A percentile compares a stretch with the other conserved stretches of the same genome.
These are phyloP conservation scores for Gavia stellata DNA, from an alignment of 2,113 vertebrate genomes.

Conservation along the genomic window DNA sequence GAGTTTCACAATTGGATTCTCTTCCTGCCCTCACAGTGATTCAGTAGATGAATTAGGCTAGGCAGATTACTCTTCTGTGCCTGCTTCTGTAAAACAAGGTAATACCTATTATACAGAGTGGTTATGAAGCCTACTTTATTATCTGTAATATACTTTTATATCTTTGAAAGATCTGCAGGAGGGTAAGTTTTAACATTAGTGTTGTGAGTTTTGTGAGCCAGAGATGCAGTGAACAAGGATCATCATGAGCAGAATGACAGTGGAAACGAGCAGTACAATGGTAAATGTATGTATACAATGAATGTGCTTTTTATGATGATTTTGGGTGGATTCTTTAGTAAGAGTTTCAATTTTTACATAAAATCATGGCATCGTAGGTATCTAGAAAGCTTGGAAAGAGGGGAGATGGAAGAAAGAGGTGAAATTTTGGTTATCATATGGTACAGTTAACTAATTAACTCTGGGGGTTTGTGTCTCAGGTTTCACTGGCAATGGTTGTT, in stretches of 20 bases:
- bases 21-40: background rate
- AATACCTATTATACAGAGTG: background rate
- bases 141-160: background rate
- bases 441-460: background rate
- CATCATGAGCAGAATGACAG: background rate
- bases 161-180: background rate
- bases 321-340: background rate
- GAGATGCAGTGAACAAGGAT: background rate
- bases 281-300: background rate
- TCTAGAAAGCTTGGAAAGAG: background rate
- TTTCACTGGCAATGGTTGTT: background rate
- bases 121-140: background rate
- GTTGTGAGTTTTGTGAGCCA: background rate
- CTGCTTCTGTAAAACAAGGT: background rate
- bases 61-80: background rate
- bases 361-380: background rate
- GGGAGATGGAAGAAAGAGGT: background rate
- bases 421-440: background rate
- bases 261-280: background rate
- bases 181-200: background rate
- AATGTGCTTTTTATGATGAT: background rate
- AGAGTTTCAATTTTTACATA: background rate
- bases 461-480: background rate
- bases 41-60: background rate
- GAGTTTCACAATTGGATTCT: background rate